Evolutionary conservation across 2,113 vertebrate genomes (phyloP).

Genomic region (Erpornis zantholeuca): DNA sequence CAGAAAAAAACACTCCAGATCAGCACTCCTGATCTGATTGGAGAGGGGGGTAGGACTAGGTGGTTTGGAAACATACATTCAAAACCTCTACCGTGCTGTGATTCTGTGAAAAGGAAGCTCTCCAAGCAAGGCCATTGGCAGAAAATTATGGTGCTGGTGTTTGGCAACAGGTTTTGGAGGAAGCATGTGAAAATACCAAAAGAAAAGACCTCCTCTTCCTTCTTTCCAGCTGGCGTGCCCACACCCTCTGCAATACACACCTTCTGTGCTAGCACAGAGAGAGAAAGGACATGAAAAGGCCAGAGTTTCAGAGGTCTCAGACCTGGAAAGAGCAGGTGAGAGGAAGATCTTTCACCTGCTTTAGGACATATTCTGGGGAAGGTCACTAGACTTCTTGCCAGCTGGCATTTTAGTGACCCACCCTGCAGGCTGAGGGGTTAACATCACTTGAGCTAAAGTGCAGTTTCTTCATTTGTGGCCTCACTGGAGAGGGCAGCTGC

Average conservation of each 20-base stretch:
- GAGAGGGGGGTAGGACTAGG: not conserved
- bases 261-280: not conserved
- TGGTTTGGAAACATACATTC: not conserved
- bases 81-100: not conserved
- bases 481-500: not conserved
- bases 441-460: not conserved
- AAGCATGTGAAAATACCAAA: not conserved
- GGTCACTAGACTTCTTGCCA: not conserved
- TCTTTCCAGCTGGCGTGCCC: not conserved
- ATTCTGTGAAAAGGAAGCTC: not conserved
- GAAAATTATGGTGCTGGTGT: not conserved
- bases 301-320: not conserved
- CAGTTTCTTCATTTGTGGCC: not conserved
- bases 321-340: not conserved
- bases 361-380: not conserved
- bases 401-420: not conserved
- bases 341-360: not conserved
- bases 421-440: not conserved
- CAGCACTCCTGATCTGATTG: not conserved
- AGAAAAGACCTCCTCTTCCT: not conserved
- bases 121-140: not conserved
- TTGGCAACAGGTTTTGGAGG: not conserved
- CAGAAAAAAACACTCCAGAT: not conserved
- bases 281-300: not conserved
- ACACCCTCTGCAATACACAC: not conserved